Evolutionary conservation across 2,797 vertebrate species (phyloP).

Genomic region (Chelmon rostratus): DNA sequence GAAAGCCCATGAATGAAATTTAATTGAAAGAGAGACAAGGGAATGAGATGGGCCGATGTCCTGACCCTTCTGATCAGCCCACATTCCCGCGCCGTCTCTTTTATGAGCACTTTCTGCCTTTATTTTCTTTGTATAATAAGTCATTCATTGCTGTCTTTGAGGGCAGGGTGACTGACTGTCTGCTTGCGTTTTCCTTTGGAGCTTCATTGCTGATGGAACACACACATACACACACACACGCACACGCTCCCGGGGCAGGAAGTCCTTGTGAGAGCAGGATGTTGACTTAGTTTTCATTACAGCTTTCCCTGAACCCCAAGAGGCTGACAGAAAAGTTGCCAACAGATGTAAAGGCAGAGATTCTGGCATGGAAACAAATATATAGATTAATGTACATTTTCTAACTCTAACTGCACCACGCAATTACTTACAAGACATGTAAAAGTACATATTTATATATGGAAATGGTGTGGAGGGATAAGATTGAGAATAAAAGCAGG

Average conservation of each 20-base stretch:
- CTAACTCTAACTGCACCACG: slow-evolving; percentile 27
- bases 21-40: slow-evolving; percentile 21
- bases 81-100: not conserved
- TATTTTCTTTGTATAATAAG: slow-evolving; percentile 51
- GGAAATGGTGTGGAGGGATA: not conserved
- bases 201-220: slow-evolving; percentile 15
- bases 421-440: slow-evolving; percentile 25
- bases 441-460: slow-evolving; percentile 30
- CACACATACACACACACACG: slow-evolving; percentile 20
- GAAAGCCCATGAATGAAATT: slow-evolving; percentile 20
- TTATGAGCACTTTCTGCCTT: slow-evolving; percentile 5
- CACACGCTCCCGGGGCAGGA: slow-evolving; percentile 56
- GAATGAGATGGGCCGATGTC: slow-evolving; percentile 2
- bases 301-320: slow-evolving; percentile 53
- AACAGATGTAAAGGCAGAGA: slow-evolving; percentile 57
- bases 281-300: slow-evolving; percentile 82
- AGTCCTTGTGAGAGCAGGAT: slow-evolving; percentile 77
- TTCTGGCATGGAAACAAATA: slow-evolving; percentile 28
- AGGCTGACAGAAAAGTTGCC: slow-evolving; percentile 54
- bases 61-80: slow-evolving; percentile 35
- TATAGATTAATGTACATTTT: slow-evolving; percentile 47
- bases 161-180: slow-evolving; percentile 30
- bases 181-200: slow-evolving; percentile 36
- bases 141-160: slow-evolving; percentile 49
- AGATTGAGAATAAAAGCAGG: not conserved